phyloP scores from a whole-genome alignment of 2,113 vertebrate species.

The Argyrosomus japonicus region DNA sequence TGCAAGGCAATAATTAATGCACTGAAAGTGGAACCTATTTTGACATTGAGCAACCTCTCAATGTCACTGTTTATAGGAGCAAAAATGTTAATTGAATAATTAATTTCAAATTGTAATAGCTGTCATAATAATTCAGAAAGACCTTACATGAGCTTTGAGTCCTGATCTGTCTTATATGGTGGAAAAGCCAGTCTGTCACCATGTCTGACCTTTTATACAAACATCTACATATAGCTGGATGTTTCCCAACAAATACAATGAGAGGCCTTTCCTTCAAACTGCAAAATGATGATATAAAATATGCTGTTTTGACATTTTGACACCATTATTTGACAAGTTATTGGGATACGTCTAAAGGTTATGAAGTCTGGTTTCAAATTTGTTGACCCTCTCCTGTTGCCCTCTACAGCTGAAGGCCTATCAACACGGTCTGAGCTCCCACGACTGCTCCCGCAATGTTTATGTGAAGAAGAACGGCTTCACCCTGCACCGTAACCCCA shows the following conservation, averaged over 20 bases:
- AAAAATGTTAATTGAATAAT: not conserved
- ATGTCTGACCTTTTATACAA: not conserved
- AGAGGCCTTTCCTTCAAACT: not conserved
- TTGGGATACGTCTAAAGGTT: not conserved
- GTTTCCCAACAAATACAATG: not conserved
- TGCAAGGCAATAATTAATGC: not conserved
- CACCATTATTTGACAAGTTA: not conserved
- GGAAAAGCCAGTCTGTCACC: not conserved
- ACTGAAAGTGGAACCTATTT: not conserved
- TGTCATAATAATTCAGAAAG: not conserved
- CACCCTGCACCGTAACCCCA: slow-evolving; percentile 98
- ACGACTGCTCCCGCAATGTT: slow-evolving; percentile 98
- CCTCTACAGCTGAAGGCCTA: slow-evolving; percentile 91
- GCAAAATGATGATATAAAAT: not conserved
- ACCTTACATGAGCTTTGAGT: not conserved
- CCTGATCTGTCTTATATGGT: not conserved
- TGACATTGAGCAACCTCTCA: not conserved
- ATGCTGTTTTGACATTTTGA: not conserved
- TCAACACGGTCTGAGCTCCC: slow-evolving; percentile 96
- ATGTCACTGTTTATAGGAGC: not conserved
- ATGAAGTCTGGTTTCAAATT: not conserved
- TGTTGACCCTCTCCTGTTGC: not conserved
- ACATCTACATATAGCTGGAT: not conserved
- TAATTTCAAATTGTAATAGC: not conserved
- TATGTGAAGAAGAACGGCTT: slow-evolving; percentile 99